phyloP scores from a whole-genome alignment of 2,797 vertebrate genomes.

The Peromyscus attwateri region DNA sequence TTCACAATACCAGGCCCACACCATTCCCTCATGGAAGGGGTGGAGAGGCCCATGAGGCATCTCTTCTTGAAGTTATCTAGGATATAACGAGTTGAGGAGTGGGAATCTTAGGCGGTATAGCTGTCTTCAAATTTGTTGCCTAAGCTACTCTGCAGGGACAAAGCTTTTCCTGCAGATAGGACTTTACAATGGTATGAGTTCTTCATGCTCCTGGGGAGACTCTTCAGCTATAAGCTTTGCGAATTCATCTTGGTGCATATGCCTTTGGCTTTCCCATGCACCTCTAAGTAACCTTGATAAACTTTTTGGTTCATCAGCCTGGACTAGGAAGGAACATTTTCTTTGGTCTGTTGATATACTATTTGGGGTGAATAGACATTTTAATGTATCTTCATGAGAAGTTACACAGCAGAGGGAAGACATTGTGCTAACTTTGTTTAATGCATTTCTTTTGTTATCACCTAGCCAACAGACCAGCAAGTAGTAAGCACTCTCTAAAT shows the following conservation, averaged over 20 bases:
- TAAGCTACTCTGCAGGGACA: neutral
- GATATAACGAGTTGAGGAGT: neutral
- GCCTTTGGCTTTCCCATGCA: neutral
- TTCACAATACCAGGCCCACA: neutral
- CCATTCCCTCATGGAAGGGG: neutral
- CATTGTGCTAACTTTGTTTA: constrained; percentile 20
- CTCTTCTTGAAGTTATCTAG: neutral
- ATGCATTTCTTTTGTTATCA: constrained; percentile 11
- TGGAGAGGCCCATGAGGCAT: neutral
- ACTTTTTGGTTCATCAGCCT: neutral
- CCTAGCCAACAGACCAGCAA: neutral
- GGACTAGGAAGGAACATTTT: neutral
- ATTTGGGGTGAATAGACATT: neutral
- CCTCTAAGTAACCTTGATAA: neutral
- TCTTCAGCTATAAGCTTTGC: neutral
- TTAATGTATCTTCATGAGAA: neutral
- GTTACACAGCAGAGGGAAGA: constrained; percentile 24
- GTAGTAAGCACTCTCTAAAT: constrained; percentile 35
- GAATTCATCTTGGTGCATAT: neutral
- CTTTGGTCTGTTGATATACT: neutral
- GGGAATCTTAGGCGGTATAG: neutral
- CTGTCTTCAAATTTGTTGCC: neutral
- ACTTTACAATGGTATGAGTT: neutral
- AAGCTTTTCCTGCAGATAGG: neutral
- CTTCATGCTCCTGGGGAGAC: neutral